Conservation (phyloP, 2,888 invertebrate genomes). For the Nomada ruficornis region DNA sequence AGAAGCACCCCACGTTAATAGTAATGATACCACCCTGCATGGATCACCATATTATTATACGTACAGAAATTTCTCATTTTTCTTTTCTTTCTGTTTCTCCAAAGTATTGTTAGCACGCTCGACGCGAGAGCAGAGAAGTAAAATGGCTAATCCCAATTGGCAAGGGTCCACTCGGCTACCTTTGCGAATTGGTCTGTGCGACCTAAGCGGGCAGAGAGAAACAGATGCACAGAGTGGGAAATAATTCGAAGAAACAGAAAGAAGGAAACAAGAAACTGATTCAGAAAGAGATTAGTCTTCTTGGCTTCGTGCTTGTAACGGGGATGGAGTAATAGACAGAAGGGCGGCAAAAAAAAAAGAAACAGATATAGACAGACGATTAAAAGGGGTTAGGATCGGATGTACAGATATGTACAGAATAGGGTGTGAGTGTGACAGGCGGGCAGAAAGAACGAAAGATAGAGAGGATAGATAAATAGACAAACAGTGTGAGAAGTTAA, state of each 20-base stretch:
- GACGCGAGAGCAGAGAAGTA: slow-evolving; percentile 41
- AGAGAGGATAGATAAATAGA: slow-evolving; percentile 25
- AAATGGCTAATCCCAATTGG: slow-evolving; percentile 25
- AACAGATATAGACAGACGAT: slow-evolving; percentile 11
- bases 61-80: not conserved
- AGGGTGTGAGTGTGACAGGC: not conserved
- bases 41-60: not conserved
- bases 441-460: slow-evolving; percentile 27
- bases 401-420: slow-evolving; percentile 4
- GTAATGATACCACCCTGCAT: not conserved
- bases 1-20: slow-evolving; percentile 1
- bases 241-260: too few relatives aligned
- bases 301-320: slow-evolving; percentile 11
- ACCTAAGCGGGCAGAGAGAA: slow-evolving; percentile 47
- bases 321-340: slow-evolving; percentile 23
- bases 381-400: slow-evolving; percentile 10
- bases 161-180: not conserved
- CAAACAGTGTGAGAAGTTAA: slow-evolving; percentile 23
- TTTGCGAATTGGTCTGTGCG: slow-evolving; percentile 24
- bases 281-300: slow-evolving; percentile 18
- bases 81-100: not conserved
- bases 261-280: not conserved
- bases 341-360: slow-evolving; percentile 2
- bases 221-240: slow-evolving; percentile 50
- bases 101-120: slow-evolving; percentile 6